Evolutionary conservation across 2,888 invertebrate genomes (phyloP), one percentile per base, ranked within the genome.

Genomic region (Chironomus riparius): DNA sequence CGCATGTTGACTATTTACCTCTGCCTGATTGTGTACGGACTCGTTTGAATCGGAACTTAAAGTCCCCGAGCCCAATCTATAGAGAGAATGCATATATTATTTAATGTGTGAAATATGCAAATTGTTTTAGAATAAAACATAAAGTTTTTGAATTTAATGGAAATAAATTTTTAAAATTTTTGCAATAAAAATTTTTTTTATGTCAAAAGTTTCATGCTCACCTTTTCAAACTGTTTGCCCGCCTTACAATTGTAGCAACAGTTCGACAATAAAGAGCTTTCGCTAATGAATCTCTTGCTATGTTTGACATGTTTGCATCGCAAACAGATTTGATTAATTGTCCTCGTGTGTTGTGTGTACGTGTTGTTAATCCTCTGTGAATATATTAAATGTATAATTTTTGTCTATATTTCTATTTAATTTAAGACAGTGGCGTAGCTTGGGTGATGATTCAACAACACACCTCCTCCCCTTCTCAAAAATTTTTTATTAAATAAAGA

Each of bases 171-270:
- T n/a, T 6, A 13, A n/a, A 61, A 65, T 68, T n/a, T 72, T 28
- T 50, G 48, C 13, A 38, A 48, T 74, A 70, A 73, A 70, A 61
- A 70, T 62, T 21, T 76, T 28, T 13, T 68, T 15, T 24, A n/a
- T 22, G 22, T 38, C 12, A 47, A 48, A 77, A 61, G 13, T 47
- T 38, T 12, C 24, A 72, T n/a, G 7, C 47, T 65, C 15, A 77
- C 48, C 93, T 88, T 84, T 95, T 95, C 48, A 96, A 86, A 80
- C 95, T 96, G 83, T 97, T 97, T 76, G 96, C 95, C 80, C 97
- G 87, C 48, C 96, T 88, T 38, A 97, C 94, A 80, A 97, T 95
- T 22, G 97, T 96, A 18, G 95, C 95, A 18, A 97, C 95, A 10
- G 96, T 96, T 79, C 97, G 91, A 83, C 95, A 95, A 85, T 97